These are phyloP conservation scores for Helarctos malayanus DNA, from an alignment of 2,797 vertebrate genomes.

Conservation along the genomic window DNA sequence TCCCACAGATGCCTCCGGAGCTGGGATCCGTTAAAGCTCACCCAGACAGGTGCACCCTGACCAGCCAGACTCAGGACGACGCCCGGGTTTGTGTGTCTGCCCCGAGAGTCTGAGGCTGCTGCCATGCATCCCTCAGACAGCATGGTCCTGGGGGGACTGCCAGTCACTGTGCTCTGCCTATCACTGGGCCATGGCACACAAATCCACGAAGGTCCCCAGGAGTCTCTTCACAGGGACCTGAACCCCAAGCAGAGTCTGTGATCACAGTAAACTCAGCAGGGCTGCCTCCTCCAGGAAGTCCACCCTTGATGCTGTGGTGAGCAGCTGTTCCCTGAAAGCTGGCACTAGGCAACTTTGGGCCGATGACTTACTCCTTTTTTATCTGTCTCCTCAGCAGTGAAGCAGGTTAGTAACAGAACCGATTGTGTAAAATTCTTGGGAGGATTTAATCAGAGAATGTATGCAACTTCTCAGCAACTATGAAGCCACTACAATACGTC, in stretches of 20 bases:
- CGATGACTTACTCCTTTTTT: not conserved
- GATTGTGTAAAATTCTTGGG: not conserved
- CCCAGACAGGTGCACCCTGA: not conserved
- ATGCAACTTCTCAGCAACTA: not conserved
- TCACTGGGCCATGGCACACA: rapidly evolving
- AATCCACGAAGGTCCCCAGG: not conserved
- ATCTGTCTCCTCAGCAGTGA: not conserved
- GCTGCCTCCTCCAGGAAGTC: not conserved
- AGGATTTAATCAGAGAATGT: not conserved
- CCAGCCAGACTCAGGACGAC: not conserved
- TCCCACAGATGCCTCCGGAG: rapidly evolving
- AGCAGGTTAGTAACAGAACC: too few relatives aligned
- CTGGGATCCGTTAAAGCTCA: not conserved
- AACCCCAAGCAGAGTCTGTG: rapidly evolving
- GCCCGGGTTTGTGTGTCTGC: rapidly evolving
- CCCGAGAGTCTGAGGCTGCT: too few relatives aligned
- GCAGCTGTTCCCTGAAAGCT: not conserved
- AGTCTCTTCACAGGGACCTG: rapidly evolving
- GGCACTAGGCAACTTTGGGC: too few relatives aligned
- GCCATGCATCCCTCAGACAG: rapidly evolving
- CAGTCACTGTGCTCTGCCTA: rapidly evolving
- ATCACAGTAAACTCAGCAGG: not conserved
- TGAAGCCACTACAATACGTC: rapidly evolving
- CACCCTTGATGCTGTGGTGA: too few relatives aligned
- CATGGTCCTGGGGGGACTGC: rapidly evolving